Evolutionary conservation across 2,888 invertebrate species (phyloP).

Genomic region (Craniophora ligustri): DNA sequence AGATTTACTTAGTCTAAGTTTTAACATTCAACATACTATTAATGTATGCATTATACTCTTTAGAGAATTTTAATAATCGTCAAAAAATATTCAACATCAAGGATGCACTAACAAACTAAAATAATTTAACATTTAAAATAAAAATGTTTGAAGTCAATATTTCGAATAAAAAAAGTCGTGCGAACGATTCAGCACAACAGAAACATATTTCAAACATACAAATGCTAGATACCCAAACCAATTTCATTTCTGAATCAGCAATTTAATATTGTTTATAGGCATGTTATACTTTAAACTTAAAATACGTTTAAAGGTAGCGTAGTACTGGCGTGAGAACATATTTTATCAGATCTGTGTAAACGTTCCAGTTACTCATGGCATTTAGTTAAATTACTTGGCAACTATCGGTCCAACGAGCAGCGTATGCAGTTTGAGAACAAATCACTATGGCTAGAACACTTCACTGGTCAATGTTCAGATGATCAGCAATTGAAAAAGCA

Average conservation of each 20-base stretch:
- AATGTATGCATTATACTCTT: slow-evolving; percentile 36
- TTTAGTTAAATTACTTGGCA: slow-evolving; percentile 27
- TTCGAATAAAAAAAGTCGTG: too few species aligned
- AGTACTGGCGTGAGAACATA: slow-evolving; percentile 36
- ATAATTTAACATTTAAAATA: slow-evolving; percentile 6
- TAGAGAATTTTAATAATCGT: slow-evolving; percentile 50
- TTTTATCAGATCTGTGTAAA: slow-evolving; percentile 16
- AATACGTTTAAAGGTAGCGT: not conserved
- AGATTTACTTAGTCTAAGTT: slow-evolving; percentile 25
- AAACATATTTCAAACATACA: too few species aligned
- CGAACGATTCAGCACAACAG: not conserved
- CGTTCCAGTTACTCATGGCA: slow-evolving; percentile 14
- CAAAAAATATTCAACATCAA: slow-evolving; percentile 33
- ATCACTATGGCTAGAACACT: slow-evolving; percentile 30
- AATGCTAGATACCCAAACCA: too few species aligned
- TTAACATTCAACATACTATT: slow-evolving; percentile 26
- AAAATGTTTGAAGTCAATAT: not conserved
- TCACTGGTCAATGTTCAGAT: slow-evolving; percentile 19
- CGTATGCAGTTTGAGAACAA: slow-evolving; percentile 26
- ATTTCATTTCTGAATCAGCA: too few species aligned
- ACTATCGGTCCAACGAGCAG: slow-evolving; percentile 17
- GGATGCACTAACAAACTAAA: slow-evolving; percentile 22
- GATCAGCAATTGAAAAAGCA: slow-evolving; percentile 15
- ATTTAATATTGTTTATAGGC: too few species aligned
- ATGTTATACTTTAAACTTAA: too few species aligned